Evolutionary conservation across 1,140 invertebrate genomes (phyloP).

Genomic region (Euborellia annulipes): DNA sequence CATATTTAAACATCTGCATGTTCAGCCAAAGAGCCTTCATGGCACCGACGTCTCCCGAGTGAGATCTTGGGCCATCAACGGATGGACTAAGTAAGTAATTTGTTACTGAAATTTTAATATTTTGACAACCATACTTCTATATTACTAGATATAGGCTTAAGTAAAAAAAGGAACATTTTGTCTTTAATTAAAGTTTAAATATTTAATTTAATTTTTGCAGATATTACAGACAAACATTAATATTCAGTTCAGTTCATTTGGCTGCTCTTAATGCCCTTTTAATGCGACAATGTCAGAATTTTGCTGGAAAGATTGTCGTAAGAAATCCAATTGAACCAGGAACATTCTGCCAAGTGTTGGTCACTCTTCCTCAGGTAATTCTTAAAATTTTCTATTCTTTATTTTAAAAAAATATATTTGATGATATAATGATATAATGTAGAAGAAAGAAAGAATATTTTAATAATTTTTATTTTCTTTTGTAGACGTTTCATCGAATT

Average conservation of each 20-base stretch:
- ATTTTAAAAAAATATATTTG: too few relatives aligned
- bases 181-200: not conserved
- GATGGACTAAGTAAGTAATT: slow-evolving; percentile 52
- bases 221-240: slow-evolving; percentile 75
- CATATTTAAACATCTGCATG: slow-evolving; percentile 71
- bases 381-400: slow-evolving; percentile 18
- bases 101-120: too few relatives aligned
- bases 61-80: slow-evolving; percentile 77
- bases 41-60: slow-evolving; percentile 84
- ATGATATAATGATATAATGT: too few relatives aligned
- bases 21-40: slow-evolving; percentile 67
- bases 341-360: slow-evolving; percentile 51
- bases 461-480: slow-evolving; percentile 14
- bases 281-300: slow-evolving; percentile 71
- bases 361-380: slow-evolving; percentile 58
- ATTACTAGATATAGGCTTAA: not conserved
- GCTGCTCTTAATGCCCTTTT: slow-evolving; percentile 71
- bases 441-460: too few relatives aligned
- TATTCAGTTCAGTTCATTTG: slow-evolving; percentile 61
- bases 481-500: slow-evolving; percentile 49
- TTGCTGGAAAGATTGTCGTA: slow-evolving; percentile 56
- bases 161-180: not conserved
- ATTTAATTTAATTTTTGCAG: slow-evolving; percentile 15
- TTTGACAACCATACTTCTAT: not conserved
- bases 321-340: slow-evolving; percentile 43